Evolutionary conservation across 2,888 invertebrate genomes (phyloP), one percentile per base, ranked within the genome.

Genomic region (Micropterix aruncella): DNA sequence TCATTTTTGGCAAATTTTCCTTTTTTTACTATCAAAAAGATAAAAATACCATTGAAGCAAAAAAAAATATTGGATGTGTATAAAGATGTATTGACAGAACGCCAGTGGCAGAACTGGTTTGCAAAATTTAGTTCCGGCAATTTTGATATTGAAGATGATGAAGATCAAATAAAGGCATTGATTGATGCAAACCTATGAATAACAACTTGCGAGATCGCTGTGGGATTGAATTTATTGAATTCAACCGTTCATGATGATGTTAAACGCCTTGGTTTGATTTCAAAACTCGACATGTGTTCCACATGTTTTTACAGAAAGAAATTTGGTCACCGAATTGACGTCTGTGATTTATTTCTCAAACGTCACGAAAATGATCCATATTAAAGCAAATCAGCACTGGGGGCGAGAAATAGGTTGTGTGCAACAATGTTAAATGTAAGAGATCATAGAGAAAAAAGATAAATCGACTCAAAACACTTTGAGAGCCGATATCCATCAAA

Each of bases 151-250:
- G n/a, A n/a, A n/a, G n/a, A n/a, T n/a, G n/a, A n/a, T n/a, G n/a
- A 19, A 38, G 16, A 48, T 15, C 46, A 38, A n/a, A n/a, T n/a
- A n/a, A n/a, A n/a, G n/a, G n/a, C n/a, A n/a, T n/a, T n/a, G n/a
- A n/a, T n/a, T n/a, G 37, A 17, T 48, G 42, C 41, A 41, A 44
- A 48, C 38, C 27, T 39, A 37, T 44, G 38, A 40, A 47, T 46
- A 46, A 46, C 46, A 4, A 42, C 40, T 19, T 45, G 47, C 2
- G 47, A 46, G 41, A 47, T 47, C 19, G 46, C 16, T 4, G 47
- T 27, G 19, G 45, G 43, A 19, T 44, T 47, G 40, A 44, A 41
- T 47, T n/a, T n/a, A n/a, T n/a, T n/a, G n/a, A n/a, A n/a, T n/a
- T n/a, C n/a, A n/a, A n/a, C n/a, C n/a, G n/a, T 44, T 40, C 4